A percentile compares a stretch with the other conserved stretches of the same genome.
Conservation (phyloP, 2,113 vertebrate species). For the Narcine bancroftii region DNA sequence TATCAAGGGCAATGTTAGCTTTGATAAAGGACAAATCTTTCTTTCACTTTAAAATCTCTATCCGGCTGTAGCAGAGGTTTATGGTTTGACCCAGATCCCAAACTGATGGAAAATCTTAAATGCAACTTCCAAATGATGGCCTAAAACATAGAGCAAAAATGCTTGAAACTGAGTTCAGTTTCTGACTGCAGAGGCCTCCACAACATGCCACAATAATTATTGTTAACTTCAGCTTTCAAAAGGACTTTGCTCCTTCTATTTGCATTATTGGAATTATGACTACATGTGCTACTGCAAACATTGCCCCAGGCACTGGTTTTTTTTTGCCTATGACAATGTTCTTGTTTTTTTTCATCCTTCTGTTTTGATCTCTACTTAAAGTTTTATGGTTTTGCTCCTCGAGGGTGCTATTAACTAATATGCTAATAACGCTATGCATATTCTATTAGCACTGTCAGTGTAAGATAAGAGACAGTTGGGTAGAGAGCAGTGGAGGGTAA, state of each 20-base stretch:
- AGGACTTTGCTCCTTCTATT: slow-evolving; percentile 54
- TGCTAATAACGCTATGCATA: slow-evolving; percentile 88
- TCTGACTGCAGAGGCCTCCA: neutral
- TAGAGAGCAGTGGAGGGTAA: slow-evolving; percentile 78
- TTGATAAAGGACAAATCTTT: slow-evolving; percentile 32
- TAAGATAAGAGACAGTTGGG: slow-evolving; percentile 74
- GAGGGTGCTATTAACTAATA: slow-evolving; percentile 85
- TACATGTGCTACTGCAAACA: slow-evolving; percentile 56
- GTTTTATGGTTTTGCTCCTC: slow-evolving; percentile 80
- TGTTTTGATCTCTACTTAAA: slow-evolving; percentile 97
- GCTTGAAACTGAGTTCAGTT: neutral
- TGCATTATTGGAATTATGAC: slow-evolving; percentile 61
- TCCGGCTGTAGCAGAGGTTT: neutral
- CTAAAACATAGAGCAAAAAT: neutral
- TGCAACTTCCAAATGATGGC: neutral
- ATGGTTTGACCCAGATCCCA: neutral
- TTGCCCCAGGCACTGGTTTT: slow-evolving; percentile 61
- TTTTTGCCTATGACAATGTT: slow-evolving; percentile 70
- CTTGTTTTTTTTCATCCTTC: slow-evolving; percentile 70
- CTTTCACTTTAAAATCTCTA: neutral
- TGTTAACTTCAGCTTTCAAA: neutral
- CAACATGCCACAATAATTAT: neutral
- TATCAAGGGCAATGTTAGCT: slow-evolving; percentile 16
- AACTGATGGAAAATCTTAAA: neutral
- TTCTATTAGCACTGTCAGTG: slow-evolving; percentile 80